These are phyloP conservation scores for Scaptodrosophila lebanonensis DNA, from an alignment of 1,140 invertebrate species.

Conservation along the genomic window DNA sequence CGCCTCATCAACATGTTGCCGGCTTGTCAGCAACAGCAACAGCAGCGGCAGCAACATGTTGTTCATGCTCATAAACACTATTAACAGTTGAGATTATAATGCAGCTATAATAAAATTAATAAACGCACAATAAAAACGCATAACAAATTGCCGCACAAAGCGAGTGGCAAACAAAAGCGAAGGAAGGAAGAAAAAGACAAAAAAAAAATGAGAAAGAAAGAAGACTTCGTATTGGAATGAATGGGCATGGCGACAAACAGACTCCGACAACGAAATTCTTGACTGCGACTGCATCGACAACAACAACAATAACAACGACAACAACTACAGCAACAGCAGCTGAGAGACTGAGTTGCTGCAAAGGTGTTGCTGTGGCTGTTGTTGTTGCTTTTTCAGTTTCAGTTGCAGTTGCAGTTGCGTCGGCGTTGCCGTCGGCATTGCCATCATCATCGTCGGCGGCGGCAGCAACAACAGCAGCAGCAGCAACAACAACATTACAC, in stretches of 20 bases:
- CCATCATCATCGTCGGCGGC: neutral
- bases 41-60: conserved; percentile 4
- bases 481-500: conserved; percentile 60
- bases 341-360: neutral
- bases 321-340: neutral
- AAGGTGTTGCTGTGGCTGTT: conserved; percentile 28
- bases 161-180: conserved; percentile 27
- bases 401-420: conserved; percentile 11
- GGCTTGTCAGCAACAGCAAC: neutral
- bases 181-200: neutral
- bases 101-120: conserved; percentile 72
- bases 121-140: conserved; percentile 72
- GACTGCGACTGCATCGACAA: too few species aligned
- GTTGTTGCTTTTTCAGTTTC: neutral
- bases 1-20: conserved; percentile 16
- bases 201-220: neutral
- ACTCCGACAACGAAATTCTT: too few species aligned
- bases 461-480: conserved; percentile 7
- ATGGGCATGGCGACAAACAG: too few species aligned
- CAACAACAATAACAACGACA: too few species aligned
- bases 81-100: conserved; percentile 47
- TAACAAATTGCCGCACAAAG: conserved; percentile 66
- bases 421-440: conserved; percentile 5
- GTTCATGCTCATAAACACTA: conserved; percentile 33
- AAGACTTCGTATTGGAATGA: too few species aligned